Evolutionary conservation across 1,140 invertebrate species (phyloP), one percentile per base, ranked within the genome.

Genomic region (Ceratina calcarata): DNA sequence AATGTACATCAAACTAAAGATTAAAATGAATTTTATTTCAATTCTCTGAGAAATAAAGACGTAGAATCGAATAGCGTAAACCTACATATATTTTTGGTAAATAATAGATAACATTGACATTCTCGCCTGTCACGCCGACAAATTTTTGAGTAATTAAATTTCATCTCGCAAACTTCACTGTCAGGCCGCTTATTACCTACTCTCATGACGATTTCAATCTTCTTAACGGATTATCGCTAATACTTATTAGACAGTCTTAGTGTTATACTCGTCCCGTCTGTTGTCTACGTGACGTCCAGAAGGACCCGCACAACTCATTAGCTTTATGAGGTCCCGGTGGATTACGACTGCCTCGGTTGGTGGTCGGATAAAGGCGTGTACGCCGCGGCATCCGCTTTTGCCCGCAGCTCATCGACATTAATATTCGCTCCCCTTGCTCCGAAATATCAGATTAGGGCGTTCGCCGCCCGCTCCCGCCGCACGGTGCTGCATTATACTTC

Each of bases 401-500:
- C 81, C 77, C 61, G 78, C 74, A 72, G 82, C 75, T 67, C 64
- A 77, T 61, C 65, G 66, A 84, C 85, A 84, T 87, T 87, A 86
- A 86, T 86, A 87, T 82, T 82, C 78, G 70, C 74, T 87, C 49
- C 81, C 78, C 51, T 81, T 78, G 58, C 69, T 62, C 60, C 81
- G 71, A 84, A 83, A 86, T 87, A 83, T 85, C 86, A 86, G 77
- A 78, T 87, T 82, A 81, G 78, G 70, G 67, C 49, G 24, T 77
- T 58, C 49, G 67, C 22, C 32, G n/a, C 57, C 13, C 64, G 60
- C 64, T 61, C 49, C 77, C 37, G 57, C 69, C 75, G 64, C 24
- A 51, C 57, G n/a, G 60, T 76, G 72, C 69, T 78, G 86, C 86
- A 78, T 81, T 85, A 75, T 45, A 85, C n/a, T 20, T n/a, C 3